A percentile compares a stretch with the other conserved stretches of the same genome.
Conservation (phyloP, 2,797 vertebrate genomes). For the Clangula hyemalis region DNA sequence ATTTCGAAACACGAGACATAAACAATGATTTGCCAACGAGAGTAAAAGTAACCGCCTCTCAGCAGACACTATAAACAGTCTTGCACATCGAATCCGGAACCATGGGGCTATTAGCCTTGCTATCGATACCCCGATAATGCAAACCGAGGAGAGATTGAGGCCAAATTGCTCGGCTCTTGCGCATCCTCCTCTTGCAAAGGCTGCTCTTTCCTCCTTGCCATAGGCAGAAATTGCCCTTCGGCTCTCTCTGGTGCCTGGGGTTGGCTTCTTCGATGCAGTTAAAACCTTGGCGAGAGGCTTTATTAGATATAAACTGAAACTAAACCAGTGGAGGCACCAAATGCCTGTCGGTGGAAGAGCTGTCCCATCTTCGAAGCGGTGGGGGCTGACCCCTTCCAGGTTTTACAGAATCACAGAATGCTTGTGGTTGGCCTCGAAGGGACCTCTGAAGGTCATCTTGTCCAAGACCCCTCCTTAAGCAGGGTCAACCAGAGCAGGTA, state of each 20-base stretch:
- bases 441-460: neutral
- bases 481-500: neutral
- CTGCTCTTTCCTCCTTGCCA: fast-evolving
- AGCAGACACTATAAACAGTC: constrained; percentile 35
- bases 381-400: neutral
- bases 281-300: neutral
- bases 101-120: neutral
- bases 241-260: neutral
- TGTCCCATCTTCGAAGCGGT: fast-evolving
- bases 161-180: neutral
- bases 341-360: neutral
- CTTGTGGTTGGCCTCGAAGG: neutral
- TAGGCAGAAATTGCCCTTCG: neutral
- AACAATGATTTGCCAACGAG: constrained; percentile 15
- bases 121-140: neutral
- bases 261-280: neutral
- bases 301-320: neutral
- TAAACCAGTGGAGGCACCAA: neutral
- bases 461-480: neutral
- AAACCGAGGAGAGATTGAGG: neutral
- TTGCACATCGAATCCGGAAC: neutral
- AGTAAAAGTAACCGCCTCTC: constrained; percentile 53
- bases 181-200: neutral
- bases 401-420: neutral
- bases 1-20: constrained; percentile 37